phyloP scores from a whole-genome alignment of 2,888 invertebrate genomes.

The Trissoscelio sp. region DNA sequence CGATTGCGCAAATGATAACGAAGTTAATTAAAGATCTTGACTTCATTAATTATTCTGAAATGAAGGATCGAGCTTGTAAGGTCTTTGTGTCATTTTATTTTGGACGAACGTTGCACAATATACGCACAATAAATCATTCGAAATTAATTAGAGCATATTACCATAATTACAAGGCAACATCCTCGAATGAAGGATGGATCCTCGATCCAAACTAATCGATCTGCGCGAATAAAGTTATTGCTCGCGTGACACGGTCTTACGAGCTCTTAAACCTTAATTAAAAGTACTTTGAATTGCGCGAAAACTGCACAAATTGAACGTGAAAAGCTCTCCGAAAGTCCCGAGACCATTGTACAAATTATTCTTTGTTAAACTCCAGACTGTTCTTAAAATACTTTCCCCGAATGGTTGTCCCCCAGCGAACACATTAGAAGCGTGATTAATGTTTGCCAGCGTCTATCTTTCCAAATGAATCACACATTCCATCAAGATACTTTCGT shows the following conservation, averaged over 20 bases:
- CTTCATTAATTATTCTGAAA: conserved; percentile 45
- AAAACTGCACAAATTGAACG: too few species aligned
- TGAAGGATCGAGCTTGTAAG: conserved; percentile 15
- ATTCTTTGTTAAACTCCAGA: conserved; percentile 19
- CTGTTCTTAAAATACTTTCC: conserved; percentile 48
- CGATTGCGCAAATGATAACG: conserved; percentile 7
- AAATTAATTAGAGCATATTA: conserved; percentile 64
- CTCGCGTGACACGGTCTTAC: neutral
- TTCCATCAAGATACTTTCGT: conserved; percentile 50
- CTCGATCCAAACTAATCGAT: conserved; percentile 37
- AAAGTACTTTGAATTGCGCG: too few species aligned
- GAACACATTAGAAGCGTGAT: conserved; percentile 48
- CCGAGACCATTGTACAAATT: conserved; percentile 14
- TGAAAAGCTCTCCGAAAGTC: too few species aligned
- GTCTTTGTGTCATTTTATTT: conserved; percentile 45
- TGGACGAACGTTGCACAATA: conserved; percentile 24
- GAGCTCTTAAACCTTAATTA: conserved; percentile 49
- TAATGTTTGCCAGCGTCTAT: conserved; percentile 40
- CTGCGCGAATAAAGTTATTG: conserved; percentile 42
- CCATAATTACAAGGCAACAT: conserved; percentile 62
- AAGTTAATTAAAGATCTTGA: conserved; percentile 30
- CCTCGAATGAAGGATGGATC: conserved; percentile 29
- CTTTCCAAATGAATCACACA: conserved; percentile 31
- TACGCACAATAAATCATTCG: conserved; percentile 55
- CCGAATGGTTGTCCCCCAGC: neutral